Evolutionary conservation across 2,113 vertebrate genomes (phyloP), one percentile per base, ranked within the genome.

Genomic region (Larimichthys crocea): DNA sequence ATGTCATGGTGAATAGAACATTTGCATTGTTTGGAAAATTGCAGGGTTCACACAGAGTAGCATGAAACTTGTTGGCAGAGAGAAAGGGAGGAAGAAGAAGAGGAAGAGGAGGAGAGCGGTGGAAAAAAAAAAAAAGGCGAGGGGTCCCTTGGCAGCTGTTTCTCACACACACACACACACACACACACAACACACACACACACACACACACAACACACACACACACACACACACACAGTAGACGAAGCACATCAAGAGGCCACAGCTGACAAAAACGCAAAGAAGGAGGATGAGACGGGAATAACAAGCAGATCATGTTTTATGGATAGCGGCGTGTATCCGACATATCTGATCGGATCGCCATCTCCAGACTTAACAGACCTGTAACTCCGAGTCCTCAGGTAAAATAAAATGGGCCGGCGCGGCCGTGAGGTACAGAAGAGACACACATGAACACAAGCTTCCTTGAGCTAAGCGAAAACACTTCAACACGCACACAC

Each of bases 31-130:
- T 86, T 80, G 79, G 84, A 78, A 88, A 86, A 85, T 61, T 70
- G 64, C 49, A 0, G 86, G 86, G 93, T 93, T 94, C 93, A 94
- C 50, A 20, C 79, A 74, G 90, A 92, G 92, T 92, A 90, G 88
- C 92, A 94, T 86, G 85, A 86, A 93, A 93, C 88, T 92, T 80
- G 87, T 72, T 91, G 87, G 80, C 78, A 70, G 81, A 26, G 56
- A 46, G 46, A 66, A 48, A n/a, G n/a, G n/a, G 71, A 68, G 48
- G 63, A 75, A 17, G 73, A 72, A 48, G 35, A 46, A 46, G 44
- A 46, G 0, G 44, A 46, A 14, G 4, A 46, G 44, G 35, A 76
- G 59, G 74, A 77, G 31, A 49, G 67, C 40, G 52, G 74, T 52
- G 66, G 5, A 35, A 26, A 80, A 70, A 75, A 22, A 9, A 35